Base-by-base conservation (phyloP, 2,113 vertebrate species). In the Corythornis vintsioides region DNA sequence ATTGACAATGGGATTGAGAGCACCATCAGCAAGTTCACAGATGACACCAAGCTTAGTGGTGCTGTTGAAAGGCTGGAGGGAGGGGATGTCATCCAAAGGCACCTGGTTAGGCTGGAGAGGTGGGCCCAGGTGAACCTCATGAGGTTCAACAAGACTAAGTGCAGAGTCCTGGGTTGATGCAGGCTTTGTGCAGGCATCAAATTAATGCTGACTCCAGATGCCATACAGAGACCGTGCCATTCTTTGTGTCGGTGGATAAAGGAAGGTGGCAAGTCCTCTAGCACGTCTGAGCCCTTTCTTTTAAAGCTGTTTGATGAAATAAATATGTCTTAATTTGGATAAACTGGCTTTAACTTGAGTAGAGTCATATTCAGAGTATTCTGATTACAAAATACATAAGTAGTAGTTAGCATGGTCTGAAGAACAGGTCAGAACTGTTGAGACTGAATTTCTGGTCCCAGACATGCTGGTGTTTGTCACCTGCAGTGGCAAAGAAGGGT, bases 371-470 rank as follows among this genome's bases (percentile, higher is more conserved):
- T 67, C 45, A 20, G 50, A 86, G 9, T 15, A 48, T 60, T 74
- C 17, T 10, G 26, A 29, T 67, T 21, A 28, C 42, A 42, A 53
- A 76, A 40, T 53, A 43, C 1, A 0, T 42, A 1, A 1, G 1
- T 61, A 31, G 26, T 72, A 40, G n/a, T 69, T 33, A 35, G 8
- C 4, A 1, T 48, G 35, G 11, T 21, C 13, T 28, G 48, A 71
- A 25, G 43, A 71, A 33, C 3, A 25, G 50, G 15, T 31, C 59
- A 42, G 59, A 86, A 57, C 48, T 29, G 10, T 31, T 6, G 4
- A 61, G 35, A 31, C 5, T 38, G 3, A 38, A 17, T 78, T 88
- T 82, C 40, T 69, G 11, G 6, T 78, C 31, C 9, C 2, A 8
- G 2, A 2, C 67, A 4, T 4, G 1, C 29, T 79, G 59, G 12